Evolutionary conservation across 2,797 vertebrate species (phyloP).

Genomic region (Microcaecilia unicolor): DNA sequence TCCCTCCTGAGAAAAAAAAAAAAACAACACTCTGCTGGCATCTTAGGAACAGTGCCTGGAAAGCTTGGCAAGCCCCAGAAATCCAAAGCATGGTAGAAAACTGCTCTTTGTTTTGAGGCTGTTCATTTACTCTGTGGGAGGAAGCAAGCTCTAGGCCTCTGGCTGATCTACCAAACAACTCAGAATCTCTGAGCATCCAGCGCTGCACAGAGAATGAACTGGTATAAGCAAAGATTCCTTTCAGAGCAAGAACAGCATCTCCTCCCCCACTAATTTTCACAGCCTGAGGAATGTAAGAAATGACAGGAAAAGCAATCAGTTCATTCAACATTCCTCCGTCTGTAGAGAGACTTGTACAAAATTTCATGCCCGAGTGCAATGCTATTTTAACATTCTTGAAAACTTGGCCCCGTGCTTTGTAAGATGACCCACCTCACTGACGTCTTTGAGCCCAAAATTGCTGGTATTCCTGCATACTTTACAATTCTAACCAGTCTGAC

Average conservation of each 20-base stretch:
- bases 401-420: conserved; percentile 20
- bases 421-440: conserved; percentile 5
- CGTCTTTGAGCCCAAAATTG: no score
- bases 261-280: no score
- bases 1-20: no score
- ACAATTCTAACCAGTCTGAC: neutral
- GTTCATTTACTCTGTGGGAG: conserved; percentile 17
- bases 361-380: conserved; percentile 25
- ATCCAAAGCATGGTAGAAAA: no score
- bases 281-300: conserved; percentile 6
- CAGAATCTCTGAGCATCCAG: conserved; percentile 21
- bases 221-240: conserved; percentile 24
- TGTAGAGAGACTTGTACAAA: conserved; percentile 19
- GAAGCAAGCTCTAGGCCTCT: conserved; percentile 13
- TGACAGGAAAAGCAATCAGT: conserved; percentile 27
- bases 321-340: conserved; percentile 16
- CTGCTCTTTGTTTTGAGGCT: no score
- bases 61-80: no score
- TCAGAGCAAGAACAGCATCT: no score
- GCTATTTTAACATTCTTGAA: conserved; percentile 20
- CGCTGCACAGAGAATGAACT: conserved; percentile 9
- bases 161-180: no score
- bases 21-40: no score
- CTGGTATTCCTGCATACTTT: conserved; percentile 1
- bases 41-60: no score